phyloP scores from a whole-genome alignment of 2,797 vertebrate species.

The Phylloscopus collybita region DNA sequence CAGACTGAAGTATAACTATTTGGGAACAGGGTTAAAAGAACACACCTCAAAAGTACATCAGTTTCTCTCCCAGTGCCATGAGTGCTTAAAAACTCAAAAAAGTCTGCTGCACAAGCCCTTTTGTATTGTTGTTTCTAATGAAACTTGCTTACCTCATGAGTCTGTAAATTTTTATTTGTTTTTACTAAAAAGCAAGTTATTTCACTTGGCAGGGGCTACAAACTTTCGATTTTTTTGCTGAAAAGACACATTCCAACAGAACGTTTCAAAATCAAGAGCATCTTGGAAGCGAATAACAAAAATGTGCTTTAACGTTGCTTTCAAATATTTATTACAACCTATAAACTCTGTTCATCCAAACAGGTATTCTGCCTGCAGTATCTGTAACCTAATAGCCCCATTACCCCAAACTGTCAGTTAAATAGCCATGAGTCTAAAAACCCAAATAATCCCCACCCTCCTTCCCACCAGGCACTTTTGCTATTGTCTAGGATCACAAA shows the following conservation, averaged over 20 bases:
- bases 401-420: not conserved
- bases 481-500: slow-evolving; percentile 53
- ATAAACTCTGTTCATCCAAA: not conserved
- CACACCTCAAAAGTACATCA: not conserved
- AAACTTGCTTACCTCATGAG: not conserved
- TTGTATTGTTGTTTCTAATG: not conserved
- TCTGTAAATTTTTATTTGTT: not conserved
- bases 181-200: not conserved
- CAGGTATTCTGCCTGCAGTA: slow-evolving; percentile 9
- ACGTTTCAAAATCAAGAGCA: not conserved
- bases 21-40: not conserved
- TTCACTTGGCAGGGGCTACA: not conserved
- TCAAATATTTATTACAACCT: slow-evolving; percentile 50
- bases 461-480: slow-evolving; percentile 36
- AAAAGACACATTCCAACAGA: not conserved
- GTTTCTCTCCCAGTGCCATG: not conserved
- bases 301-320: not conserved
- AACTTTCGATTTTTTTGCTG: not conserved
- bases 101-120: rapidly evolving
- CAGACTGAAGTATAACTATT: not conserved
- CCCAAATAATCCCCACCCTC: not conserved
- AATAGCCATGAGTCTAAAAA: not conserved
- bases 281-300: not conserved
- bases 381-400: slow-evolving; percentile 14
- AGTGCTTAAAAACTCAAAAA: not conserved